Base-by-base conservation (phyloP, 2,888 invertebrate species). In the Nomada ferruginata region DNA sequence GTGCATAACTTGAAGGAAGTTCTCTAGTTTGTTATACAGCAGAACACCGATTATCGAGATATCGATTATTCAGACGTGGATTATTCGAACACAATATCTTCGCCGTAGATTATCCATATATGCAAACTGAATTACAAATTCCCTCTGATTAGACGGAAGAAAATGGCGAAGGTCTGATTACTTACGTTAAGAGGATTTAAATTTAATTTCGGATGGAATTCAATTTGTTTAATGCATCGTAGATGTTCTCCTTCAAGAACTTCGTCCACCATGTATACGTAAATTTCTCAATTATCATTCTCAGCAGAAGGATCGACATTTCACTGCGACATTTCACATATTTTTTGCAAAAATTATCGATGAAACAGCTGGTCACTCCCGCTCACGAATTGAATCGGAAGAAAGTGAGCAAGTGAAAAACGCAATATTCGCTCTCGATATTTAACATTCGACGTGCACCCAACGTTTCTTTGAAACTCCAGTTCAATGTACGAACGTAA, bases 21-120 rank as follows among this genome's bases (percentile, higher is more conserved):
- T 65, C 10, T 26, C n/a, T n/a, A 10, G 18, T 65, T 26, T 29
- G 26, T 65, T 29, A 5, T 13, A n/a, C 2, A 18, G n/a, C 18
- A 7, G 29, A 2, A n/a, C 23, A 44, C 15, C 20, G 13, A 23
- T n/a, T 44, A 63, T 63, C 18, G 44, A 26, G 13, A 11, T n/a
- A 50, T 65, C 61, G 61, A 61, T 61, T 53, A 53, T 53, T n/a
- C 53, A 7, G n/a, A 20, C n/a, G n/a, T 9, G 10, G 53, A 53
- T 53, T 52, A 29, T 29, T 29, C 29, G 9, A 29, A n/a, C 50
- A 1, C n/a, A 52, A 52, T 65, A n/a, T 50, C 52, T 52, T 9
- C n/a, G 7, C 7, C 65, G 9, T 52, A n/a, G 29, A 65, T 50
- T 52, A 26, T 2, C 20, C 10, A 11, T 18, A n/a, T 2, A 9